A percentile compares a stretch with the other conserved stretches of the same genome.
These are phyloP conservation scores for Mormyrus hasselquistii DNA, from an alignment of 2,797 vertebrate species.

Conservation along the genomic window DNA sequence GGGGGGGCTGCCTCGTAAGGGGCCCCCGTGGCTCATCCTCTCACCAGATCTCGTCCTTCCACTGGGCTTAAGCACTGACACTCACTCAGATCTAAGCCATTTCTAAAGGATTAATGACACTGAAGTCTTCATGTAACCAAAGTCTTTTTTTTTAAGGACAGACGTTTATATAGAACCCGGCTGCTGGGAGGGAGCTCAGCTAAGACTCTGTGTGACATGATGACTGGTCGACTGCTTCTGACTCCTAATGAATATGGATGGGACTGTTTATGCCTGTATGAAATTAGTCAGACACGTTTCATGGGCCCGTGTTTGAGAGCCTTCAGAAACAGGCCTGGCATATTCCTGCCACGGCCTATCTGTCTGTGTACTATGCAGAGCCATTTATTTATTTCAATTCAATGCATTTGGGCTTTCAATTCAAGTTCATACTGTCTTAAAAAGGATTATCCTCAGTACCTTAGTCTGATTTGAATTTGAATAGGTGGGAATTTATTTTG, in stretches of 20 bases:
- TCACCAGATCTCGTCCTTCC: conserved; percentile 66
- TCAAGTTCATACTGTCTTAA: conserved; percentile 64
- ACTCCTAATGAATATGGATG: conserved; percentile 71
- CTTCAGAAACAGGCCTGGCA: conserved; percentile 43
- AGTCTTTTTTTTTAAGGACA: conserved; percentile 54
- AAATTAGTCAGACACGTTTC: conserved; percentile 55
- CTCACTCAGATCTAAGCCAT: conserved; percentile 62
- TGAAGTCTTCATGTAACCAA: conserved; percentile 48
- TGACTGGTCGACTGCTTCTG: conserved; percentile 58
- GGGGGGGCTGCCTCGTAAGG: conserved; percentile 29
- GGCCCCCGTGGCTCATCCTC: conserved; percentile 57
- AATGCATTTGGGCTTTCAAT: conserved; percentile 60
- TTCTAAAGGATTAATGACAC: conserved; percentile 59
- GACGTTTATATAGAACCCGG: conserved; percentile 60
- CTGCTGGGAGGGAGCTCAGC: conserved; percentile 56
- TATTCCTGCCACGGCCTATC: conserved; percentile 51
- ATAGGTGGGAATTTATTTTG: conserved; percentile 76
- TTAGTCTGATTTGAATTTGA: conserved; percentile 76
- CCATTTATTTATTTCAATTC: conserved; percentile 59
- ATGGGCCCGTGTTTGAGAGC: conserved; percentile 51
- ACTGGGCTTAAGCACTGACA: conserved; percentile 60
- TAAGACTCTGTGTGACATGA: conserved; percentile 67
- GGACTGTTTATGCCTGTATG: conserved; percentile 56
- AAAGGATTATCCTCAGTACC: conserved; percentile 72
- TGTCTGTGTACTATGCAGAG: conserved; percentile 47